Percentiles rank a stretch among this genome's conserved stretches.
phyloP scores from a whole-genome alignment of 2,797 vertebrate species.

The Lycodopsis pacificus region DNA sequence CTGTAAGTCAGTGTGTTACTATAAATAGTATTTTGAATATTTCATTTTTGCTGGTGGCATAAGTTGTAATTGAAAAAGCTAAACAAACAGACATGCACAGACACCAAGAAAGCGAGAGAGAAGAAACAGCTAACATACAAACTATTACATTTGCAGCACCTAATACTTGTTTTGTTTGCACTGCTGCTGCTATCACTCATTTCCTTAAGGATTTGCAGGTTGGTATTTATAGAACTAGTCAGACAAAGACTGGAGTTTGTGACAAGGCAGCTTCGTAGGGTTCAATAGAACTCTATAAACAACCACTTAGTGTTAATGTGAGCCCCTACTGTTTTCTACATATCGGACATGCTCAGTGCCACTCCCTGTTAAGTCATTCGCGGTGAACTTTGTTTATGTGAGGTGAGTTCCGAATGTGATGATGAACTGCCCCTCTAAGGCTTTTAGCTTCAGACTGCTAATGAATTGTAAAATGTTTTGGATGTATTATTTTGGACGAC shows the following conservation, averaged over 20 bases:
- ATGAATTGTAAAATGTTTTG: neutral
- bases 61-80: neutral
- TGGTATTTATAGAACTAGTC: neutral
- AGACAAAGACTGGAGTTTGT: slow-evolving; percentile 1
- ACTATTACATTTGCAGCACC: too few relatives aligned
- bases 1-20: neutral
- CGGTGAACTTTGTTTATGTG: neutral
- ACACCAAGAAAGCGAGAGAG: too few relatives aligned
- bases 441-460: neutral
- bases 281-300: neutral
- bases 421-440: neutral
- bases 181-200: too few relatives aligned
- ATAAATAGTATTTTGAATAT: neutral
- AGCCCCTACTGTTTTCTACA: too few relatives aligned
- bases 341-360: neutral
- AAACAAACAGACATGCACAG: neutral
- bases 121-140: too few relatives aligned
- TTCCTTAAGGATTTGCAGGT: neutral
- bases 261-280: neutral
- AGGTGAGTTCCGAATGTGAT: slow-evolving; percentile 2
- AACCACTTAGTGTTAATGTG: neutral
- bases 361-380: neutral
- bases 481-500: neutral
- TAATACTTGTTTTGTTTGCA: too few relatives aligned
- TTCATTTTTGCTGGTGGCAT: neutral